Evolutionary conservation across 2,888 invertebrate species (phyloP).

Genomic region (Synergus laeviventris): DNA sequence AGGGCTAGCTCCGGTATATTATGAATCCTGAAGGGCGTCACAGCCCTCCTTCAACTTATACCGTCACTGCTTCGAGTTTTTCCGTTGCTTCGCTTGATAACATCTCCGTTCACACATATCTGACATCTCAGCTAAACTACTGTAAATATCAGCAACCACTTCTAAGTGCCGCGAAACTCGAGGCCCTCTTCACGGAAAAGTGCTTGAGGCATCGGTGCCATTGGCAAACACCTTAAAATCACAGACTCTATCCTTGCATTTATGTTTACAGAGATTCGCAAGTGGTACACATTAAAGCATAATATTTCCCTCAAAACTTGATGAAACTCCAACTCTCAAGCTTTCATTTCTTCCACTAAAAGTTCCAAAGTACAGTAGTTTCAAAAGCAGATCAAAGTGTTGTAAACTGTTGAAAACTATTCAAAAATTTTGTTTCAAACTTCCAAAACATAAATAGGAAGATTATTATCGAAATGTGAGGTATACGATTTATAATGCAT

Average conservation of each 20-base stretch:
- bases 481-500: too few species aligned
- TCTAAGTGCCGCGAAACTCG: conserved; percentile 29
- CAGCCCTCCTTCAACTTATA: conserved; percentile 40
- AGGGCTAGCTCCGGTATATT: conserved; percentile 63
- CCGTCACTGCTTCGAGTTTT: conserved; percentile 19
- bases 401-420: too few species aligned
- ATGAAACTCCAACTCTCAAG: neutral
- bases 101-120: conserved; percentile 16
- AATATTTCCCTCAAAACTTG: neutral
- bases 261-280: neutral
- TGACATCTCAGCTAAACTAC: neutral
- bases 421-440: too few species aligned
- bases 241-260: neutral
- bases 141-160: conserved; percentile 48
- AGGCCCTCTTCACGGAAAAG: neutral
- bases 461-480: too few species aligned
- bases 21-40: conserved; percentile 61
- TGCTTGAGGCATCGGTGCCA: neutral
- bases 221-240: conserved; percentile 7
- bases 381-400: too few species aligned
- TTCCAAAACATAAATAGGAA: too few species aligned
- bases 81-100: conserved; percentile 39
- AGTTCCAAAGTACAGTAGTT: too few species aligned
- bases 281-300: neutral
- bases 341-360: too few species aligned